Base-by-base conservation (phyloP, 2,113 vertebrate species). In the Heterocephalus glaber region DNA sequence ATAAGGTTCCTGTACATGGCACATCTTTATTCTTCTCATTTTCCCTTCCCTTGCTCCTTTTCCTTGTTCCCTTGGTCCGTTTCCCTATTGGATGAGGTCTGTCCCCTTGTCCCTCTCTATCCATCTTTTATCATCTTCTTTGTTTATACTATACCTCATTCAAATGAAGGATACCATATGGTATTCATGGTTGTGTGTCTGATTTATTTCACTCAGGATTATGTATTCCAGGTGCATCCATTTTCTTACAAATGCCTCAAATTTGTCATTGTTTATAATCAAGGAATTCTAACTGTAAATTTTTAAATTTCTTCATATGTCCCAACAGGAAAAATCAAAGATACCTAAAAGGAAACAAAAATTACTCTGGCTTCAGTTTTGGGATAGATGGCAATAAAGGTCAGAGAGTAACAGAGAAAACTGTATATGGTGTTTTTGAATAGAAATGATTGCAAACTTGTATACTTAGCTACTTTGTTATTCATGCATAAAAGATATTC, bases 241-340 rank as follows among this genome's bases (percentile, higher is more conserved):
- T 47, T 30, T 47, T 76, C 72, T 26, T 47, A 76, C 13, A 76
- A 47, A 76, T 76, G 26, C 44, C 41, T 76, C 41, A 47, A 76
- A 47, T 16, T 44, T 76, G 26, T 47, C 26, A 16, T 47, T 76
- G 4, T 76, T 30, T 76, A 7, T 16, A 47, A 41, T 24, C 14
- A 13, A 76, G 24, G 9, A 96, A 88, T 56, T 92, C 26, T 49
- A 82, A n/a, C 9, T 70, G 94, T 80, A 76, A 92, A 85, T 52
- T 65, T 74, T 52, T 63, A 95, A 83, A 66, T 70, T 2, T 44
- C 38, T 70, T 77, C n/a, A 58, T 38, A 54, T 44, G 76, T 58
- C 35, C 52, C 47, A 93, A 4, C 52, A 61, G 10, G n/a, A 41
- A 96, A 60, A 49, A 44, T 47, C 33, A 80, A 87, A 90, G 47